A percentile compares a stretch with the other conserved stretches of the same genome.
Conservation (phyloP, 2,797 vertebrate genomes). For the Bufotes viridis region DNA sequence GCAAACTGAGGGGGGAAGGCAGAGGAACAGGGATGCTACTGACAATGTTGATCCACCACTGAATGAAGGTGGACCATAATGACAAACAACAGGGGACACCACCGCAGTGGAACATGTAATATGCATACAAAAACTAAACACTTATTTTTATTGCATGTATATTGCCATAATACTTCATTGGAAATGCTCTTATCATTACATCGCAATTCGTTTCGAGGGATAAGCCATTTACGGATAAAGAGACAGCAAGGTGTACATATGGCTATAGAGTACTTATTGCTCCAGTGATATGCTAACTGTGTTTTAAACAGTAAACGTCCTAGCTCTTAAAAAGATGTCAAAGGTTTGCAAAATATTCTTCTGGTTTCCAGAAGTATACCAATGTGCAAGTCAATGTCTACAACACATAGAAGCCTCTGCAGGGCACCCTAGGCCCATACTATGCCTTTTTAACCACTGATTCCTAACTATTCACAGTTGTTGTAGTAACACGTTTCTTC, state of each 20-base stretch:
- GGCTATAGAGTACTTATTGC: neutral
- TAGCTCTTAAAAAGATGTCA: slow-evolving; percentile 33
- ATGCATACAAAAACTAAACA: no score
- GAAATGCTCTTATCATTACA: no score
- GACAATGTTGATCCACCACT: no score
- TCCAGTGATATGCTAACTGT: neutral
- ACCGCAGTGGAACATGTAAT: no score
- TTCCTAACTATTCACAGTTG: slow-evolving; percentile 84
- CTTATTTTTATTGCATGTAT: no score
- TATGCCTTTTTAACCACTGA: slow-evolving; percentile 72
- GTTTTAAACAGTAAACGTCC: slow-evolving; percentile 13
- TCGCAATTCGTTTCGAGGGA: no score
- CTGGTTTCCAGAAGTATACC: slow-evolving; percentile 19
- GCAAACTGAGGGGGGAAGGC: no score
- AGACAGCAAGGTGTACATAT: neutral
- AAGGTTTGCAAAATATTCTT: slow-evolving; percentile 43
- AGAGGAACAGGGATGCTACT: no score
- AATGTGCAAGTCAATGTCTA: slow-evolving; percentile 54
- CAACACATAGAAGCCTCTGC: slow-evolving; percentile 48
- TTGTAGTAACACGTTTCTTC: slow-evolving; percentile 74
- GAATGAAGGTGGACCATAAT: no score
- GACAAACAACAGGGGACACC: no score
- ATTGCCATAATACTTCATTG: no score
- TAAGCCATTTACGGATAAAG: no score
- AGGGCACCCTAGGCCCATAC: slow-evolving; percentile 61